Evolutionary conservation across 1,140 invertebrate species (phyloP).

Genomic region (Aphelinus certus): DNA sequence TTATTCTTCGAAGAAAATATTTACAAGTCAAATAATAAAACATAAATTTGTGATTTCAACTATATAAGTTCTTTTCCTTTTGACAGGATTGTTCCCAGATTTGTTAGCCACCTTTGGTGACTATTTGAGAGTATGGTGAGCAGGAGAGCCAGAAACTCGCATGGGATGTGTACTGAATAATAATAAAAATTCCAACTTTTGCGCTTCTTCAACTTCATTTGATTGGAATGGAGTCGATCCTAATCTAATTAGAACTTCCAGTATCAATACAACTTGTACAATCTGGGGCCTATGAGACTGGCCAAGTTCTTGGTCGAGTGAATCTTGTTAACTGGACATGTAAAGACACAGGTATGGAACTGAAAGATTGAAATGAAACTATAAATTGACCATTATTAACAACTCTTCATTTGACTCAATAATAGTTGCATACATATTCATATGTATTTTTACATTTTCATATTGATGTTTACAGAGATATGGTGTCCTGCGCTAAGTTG

Average conservation of each 20-base stretch:
- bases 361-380: too few relatives aligned
- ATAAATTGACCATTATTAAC: too few relatives aligned
- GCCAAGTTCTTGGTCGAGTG: constrained; percentile 86
- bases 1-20: too few relatives aligned
- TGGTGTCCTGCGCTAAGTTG: too few relatives aligned
- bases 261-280: constrained; percentile 99
- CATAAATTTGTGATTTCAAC: neutral
- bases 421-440: neutral
- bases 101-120: constrained; percentile 88
- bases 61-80: constrained; percentile 27
- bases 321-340: constrained; percentile 94
- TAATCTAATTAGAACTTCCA: constrained; percentile 97
- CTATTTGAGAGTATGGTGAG: constrained; percentile 97
- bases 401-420: too few relatives aligned
- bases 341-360: constrained; percentile 79
- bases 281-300: constrained; percentile 99
- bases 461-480: too few relatives aligned
- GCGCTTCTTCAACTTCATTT: constrained; percentile 98
- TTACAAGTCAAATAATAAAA: too few relatives aligned
- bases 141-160: too few relatives aligned
- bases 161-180: too few relatives aligned
- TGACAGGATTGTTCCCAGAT: too few relatives aligned
- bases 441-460: too few relatives aligned
- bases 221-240: too few relatives aligned
- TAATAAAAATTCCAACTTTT: constrained; percentile 99